Evolutionary conservation across 35 echinoderm and acorn worm genomes (phyloP).

Genomic region (Lytechinus pictus): DNA sequence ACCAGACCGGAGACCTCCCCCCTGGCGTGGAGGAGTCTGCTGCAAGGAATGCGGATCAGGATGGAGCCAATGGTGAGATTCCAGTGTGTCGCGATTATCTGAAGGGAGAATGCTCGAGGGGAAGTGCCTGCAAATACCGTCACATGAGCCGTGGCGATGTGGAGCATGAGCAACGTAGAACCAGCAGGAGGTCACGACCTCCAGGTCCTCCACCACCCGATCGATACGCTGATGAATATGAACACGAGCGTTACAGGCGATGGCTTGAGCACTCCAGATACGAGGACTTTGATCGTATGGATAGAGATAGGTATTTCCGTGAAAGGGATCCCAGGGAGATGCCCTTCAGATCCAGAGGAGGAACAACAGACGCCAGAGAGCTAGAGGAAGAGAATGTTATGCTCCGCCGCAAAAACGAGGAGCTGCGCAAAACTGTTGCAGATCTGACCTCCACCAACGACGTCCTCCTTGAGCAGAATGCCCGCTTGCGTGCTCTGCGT

Average conservation of each 20-base stretch:
- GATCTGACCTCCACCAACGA: constrained; percentile 94
- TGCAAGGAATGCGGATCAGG: neutral
- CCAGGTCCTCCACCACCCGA: constrained; percentile 29
- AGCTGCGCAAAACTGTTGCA: constrained; percentile 81
- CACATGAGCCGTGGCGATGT: constrained; percentile 91
- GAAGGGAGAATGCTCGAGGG: constrained; percentile 78
- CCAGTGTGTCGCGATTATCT: constrained; percentile 87
- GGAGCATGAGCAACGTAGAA: constrained; percentile 80
- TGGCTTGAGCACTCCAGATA: constrained; percentile 37
- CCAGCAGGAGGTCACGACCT: neutral
- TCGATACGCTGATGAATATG: constrained; percentile 61
- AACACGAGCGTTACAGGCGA: constrained; percentile 55
- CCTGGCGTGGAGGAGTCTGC: constrained; percentile 62
- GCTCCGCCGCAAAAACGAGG: constrained; percentile 82
- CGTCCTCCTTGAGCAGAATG: constrained; percentile 97
- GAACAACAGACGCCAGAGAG: constrained; percentile 51
- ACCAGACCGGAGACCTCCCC: constrained; percentile 81
- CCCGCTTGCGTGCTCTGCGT: constrained; percentile 76
- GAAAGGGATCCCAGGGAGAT: constrained; percentile 11
- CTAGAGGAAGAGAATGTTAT: constrained; percentile 85
- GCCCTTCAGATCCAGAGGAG: constrained; percentile 15
- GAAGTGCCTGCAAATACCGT: constrained; percentile 85
- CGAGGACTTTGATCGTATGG: constrained; percentile 71
- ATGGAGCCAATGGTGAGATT: constrained; percentile 63
- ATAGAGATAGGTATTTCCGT: constrained; percentile 34